Base-by-base conservation (phyloP, 1,140 invertebrate genomes). In the Parasteatoda tepidariorum region DNA sequence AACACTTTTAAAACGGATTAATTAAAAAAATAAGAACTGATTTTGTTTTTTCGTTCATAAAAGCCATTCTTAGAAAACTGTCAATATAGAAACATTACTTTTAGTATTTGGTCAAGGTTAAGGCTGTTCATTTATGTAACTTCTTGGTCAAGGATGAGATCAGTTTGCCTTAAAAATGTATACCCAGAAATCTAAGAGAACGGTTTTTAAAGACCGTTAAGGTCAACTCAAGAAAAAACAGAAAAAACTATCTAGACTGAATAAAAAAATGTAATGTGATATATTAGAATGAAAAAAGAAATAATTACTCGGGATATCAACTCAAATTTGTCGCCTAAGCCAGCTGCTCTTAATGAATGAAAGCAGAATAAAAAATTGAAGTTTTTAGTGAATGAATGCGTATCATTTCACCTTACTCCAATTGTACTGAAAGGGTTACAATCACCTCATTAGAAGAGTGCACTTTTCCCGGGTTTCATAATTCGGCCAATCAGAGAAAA, bases 91-190 rank as follows among this genome's bases (percentile, higher is more conserved):
- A n/a, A n/a, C n/a, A n/a, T n/a, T n/a, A n/a, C n/a, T 48, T 48
- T 48, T 48, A 48, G 18, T 48, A 48, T 38, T 22, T 67, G 64
- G 75, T 78, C 75, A 78, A 78, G 75, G 75, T 78, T 78, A 41
- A 78, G 75, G 64, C 57, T 34, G 9, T 54, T 61, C 71, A 15
- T 9, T 55, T 26, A 22, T 30, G 28, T 22, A 9, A n/a, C n/a
- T 71, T 82, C 78, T 70, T 70, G 54, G 66, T 54, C 78, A 82
- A 82, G 78, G 78, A 67, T 82, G 67, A 30, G 59, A 59, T 38
- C 73, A 41, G 34, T 57, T 24, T 67, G 15, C 7, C 26, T 7
- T 15, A 15, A 70, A 64, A 62, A n/a, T n/a, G n/a, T n/a, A 54
- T 34, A 64, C 18, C 6, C 59, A 41, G 22, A 48, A 76, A 64